A percentile compares a stretch with the other conserved stretches of the same genome.
phyloP scores from a whole-genome alignment of 2,888 invertebrate species.

The Platycheirus rosarum region DNA sequence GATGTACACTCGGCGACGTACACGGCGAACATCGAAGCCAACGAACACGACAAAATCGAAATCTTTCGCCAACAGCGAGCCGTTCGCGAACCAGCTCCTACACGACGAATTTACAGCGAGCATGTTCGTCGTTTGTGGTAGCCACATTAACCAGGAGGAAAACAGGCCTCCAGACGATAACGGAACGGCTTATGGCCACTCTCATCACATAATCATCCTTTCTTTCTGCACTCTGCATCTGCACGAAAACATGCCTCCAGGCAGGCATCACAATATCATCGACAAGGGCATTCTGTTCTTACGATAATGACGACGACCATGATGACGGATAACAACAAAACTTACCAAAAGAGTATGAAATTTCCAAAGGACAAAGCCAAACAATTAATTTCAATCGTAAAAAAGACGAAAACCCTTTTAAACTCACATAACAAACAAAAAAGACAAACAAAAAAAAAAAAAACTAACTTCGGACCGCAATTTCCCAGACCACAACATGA shows the following conservation, averaged over 20 bases:
- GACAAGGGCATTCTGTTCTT: slow-evolving; percentile 39
- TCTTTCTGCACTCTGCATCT: slow-evolving; percentile 34
- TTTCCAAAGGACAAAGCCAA: slow-evolving; percentile 65
- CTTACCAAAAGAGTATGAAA: slow-evolving; percentile 25
- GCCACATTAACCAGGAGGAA: neutral
- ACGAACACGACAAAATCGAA: too few relatives aligned
- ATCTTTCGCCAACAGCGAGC: too few relatives aligned
- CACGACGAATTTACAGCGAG: too few relatives aligned
- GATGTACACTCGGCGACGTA: too few relatives aligned
- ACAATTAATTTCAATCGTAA: slow-evolving; percentile 72
- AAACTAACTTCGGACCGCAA: slow-evolving; percentile 55
- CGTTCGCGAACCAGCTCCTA: too few relatives aligned
- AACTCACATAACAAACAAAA: slow-evolving; percentile 8
- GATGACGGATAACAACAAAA: slow-evolving; percentile 35
- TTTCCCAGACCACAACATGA: slow-evolving; percentile 69
- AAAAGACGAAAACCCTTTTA: slow-evolving; percentile 48
- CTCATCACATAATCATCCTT: slow-evolving; percentile 52
- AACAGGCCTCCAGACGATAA: slow-evolving; percentile 23
- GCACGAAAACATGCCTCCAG: slow-evolving; percentile 35
- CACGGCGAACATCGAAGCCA: too few relatives aligned
- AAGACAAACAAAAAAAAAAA: slow-evolving; percentile 40
- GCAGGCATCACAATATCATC: slow-evolving; percentile 41
- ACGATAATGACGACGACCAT: slow-evolving; percentile 38
- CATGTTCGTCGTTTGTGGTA: slow-evolving; percentile 32
- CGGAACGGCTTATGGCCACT: slow-evolving; percentile 40